phyloP scores from a whole-genome alignment of 2,113 vertebrate genomes.

The Glareola pratincola region DNA sequence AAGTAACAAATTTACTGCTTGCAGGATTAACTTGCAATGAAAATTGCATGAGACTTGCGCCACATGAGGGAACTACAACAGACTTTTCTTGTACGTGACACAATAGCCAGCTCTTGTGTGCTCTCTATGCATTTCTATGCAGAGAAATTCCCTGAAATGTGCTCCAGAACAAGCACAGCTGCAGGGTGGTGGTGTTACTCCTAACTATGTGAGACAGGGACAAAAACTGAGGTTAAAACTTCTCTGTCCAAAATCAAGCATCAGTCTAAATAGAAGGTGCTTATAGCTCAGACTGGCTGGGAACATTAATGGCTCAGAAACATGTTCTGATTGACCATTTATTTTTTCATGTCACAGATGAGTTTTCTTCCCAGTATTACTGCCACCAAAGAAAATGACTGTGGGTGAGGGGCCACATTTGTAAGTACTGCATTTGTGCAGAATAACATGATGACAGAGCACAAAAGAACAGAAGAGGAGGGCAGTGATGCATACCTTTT shows the following conservation, averaged over 20 bases:
- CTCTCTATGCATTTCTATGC: neutral
- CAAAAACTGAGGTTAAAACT: neutral
- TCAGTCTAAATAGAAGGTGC: neutral
- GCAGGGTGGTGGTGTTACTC: neutral
- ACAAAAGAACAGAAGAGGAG: slow-evolving; percentile 10
- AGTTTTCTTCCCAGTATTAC: neutral
- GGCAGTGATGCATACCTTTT: slow-evolving; percentile 14
- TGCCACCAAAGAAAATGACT: neutral
- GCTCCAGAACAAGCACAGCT: neutral
- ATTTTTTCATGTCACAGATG: neutral
- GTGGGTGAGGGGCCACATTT: neutral
- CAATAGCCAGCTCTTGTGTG: neutral
- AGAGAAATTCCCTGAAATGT: neutral
- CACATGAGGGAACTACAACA: neutral
- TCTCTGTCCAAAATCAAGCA: neutral
- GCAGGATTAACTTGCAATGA: neutral
- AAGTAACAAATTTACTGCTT: neutral
- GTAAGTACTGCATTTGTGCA: neutral
- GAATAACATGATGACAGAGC: neutral
- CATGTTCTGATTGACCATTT: neutral
- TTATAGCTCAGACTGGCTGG: neutral
- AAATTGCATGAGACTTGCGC: neutral
- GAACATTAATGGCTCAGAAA: neutral
- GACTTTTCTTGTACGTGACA: neutral
- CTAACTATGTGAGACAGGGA: neutral